phyloP scores from a whole-genome alignment of 2,797 vertebrate species.

The Pseudochirops cupreus region DNA sequence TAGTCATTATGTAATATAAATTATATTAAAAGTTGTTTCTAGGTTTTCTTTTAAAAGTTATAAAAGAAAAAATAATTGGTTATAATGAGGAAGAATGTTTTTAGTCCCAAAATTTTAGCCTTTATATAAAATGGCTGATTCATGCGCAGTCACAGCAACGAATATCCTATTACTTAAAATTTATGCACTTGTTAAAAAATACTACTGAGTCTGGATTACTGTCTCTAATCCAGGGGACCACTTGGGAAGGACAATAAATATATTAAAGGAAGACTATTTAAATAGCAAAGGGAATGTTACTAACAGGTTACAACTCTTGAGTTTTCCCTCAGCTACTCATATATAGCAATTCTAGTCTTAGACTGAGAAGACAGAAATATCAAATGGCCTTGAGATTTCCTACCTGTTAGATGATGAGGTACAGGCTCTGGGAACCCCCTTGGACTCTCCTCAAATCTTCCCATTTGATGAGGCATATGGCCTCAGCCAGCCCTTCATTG shows the following conservation, averaged over 20 bases:
- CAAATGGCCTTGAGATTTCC: not conserved
- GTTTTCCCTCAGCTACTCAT: not conserved
- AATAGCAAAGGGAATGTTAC: not conserved
- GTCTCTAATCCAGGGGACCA: slow-evolving; percentile 23
- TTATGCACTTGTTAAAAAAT: slow-evolving; percentile 8
- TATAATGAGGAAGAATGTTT: not conserved
- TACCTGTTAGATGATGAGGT: not conserved
- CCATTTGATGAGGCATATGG: too few species aligned
- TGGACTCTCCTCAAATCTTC: too few species aligned
- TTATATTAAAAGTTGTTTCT: slow-evolving; percentile 30
- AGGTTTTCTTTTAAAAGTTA: slow-evolving; percentile 26
- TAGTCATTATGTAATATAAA: not conserved
- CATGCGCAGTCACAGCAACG: slow-evolving; percentile 40
- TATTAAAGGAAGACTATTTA: slow-evolving; percentile 39
- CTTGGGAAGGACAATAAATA: slow-evolving; percentile 17
- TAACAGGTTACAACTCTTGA: not conserved
- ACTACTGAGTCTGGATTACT: slow-evolving; percentile 6
- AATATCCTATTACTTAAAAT: slow-evolving; percentile 11
- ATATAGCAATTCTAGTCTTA: not conserved
- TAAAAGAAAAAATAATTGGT: slow-evolving; percentile 20
- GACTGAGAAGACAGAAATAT: not conserved
- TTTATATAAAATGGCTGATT: slow-evolving; percentile 27
- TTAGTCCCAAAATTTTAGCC: slow-evolving; percentile 31
- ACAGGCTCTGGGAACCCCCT: too few species aligned
- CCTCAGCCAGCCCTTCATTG: too few species aligned